Percentiles rank a stretch among this genome's conserved stretches.
Conservation (phyloP, 2,113 vertebrate genomes). For the Empidonax traillii region DNA sequence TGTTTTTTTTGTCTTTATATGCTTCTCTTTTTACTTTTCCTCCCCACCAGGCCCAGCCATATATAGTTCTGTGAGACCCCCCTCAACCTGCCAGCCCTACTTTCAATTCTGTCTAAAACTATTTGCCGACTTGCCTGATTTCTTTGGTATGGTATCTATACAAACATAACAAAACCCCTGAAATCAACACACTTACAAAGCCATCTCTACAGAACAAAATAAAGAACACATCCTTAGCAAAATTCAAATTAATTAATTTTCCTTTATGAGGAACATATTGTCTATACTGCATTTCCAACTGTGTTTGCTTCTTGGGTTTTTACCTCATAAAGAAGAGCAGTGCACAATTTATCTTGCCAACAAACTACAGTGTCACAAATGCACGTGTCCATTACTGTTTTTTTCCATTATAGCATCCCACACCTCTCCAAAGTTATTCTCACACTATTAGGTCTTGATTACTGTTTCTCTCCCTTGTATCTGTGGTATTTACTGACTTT, state of each 20-base stretch:
- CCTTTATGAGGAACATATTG: neutral
- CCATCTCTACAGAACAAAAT: too few relatives aligned
- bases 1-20: neutral
- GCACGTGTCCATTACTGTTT: neutral
- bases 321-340: neutral
- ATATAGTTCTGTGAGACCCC: rapidly evolving
- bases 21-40: neutral
- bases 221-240: neutral
- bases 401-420: neutral
- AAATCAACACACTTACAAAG: rapidly evolving
- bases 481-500: constrained; percentile 5
- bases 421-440: neutral
- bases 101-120: neutral
- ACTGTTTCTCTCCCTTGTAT: neutral
- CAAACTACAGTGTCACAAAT: neutral
- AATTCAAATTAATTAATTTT: neutral
- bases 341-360: neutral
- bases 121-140: too few relatives aligned
- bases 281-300: neutral
- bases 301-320: neutral
- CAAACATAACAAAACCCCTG: rapidly evolving
- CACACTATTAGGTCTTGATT: neutral
- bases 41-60: neutral
- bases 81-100: neutral
- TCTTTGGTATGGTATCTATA: rapidly evolving